These are phyloP conservation scores for Sacculina carcini DNA, from an alignment of 2,888 invertebrate species.

Conservation along the genomic window DNA sequence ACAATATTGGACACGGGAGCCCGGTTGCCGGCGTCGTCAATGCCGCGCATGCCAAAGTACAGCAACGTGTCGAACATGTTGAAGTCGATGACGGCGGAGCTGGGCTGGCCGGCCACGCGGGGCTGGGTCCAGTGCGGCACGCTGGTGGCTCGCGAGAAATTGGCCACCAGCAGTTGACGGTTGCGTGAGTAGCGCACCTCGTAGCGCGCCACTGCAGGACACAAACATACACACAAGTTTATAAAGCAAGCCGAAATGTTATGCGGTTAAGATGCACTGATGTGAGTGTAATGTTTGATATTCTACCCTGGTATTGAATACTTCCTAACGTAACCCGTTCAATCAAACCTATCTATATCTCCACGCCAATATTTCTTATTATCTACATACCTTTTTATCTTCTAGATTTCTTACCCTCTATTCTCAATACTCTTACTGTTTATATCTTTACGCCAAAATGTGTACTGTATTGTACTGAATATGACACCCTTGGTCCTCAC, in stretches of 20 bases:
- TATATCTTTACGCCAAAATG: no score
- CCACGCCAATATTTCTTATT: no score
- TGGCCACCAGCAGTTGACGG: background rate
- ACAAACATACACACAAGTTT: slow-evolving; percentile 3
- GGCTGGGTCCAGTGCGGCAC: slow-evolving; percentile 10
- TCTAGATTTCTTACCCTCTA: no score
- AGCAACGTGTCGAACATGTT: slow-evolving; percentile 26
- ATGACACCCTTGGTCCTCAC: slow-evolving; percentile 7
- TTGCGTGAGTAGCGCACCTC: slow-evolving; percentile 20
- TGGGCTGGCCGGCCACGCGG: slow-evolving; percentile 8
- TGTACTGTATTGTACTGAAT: no score
- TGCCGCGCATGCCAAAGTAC: slow-evolving; percentile 28
- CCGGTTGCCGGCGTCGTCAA: slow-evolving; percentile 23
- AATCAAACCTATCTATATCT: no score
- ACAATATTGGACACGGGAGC: slow-evolving; percentile 26
- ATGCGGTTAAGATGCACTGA: no score
- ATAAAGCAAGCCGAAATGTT: no score
- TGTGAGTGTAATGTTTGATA: no score
- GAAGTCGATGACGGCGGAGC: slow-evolving; percentile 25
- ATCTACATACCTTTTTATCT: no score
- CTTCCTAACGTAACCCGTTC: no score
- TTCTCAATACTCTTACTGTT: no score
- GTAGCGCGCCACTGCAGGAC: slow-evolving; percentile 24
- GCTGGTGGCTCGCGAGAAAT: background rate
- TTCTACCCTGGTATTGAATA: no score